phyloP scores from a whole-genome alignment of 2,113 vertebrate genomes.

The Leuciscus idus region DNA sequence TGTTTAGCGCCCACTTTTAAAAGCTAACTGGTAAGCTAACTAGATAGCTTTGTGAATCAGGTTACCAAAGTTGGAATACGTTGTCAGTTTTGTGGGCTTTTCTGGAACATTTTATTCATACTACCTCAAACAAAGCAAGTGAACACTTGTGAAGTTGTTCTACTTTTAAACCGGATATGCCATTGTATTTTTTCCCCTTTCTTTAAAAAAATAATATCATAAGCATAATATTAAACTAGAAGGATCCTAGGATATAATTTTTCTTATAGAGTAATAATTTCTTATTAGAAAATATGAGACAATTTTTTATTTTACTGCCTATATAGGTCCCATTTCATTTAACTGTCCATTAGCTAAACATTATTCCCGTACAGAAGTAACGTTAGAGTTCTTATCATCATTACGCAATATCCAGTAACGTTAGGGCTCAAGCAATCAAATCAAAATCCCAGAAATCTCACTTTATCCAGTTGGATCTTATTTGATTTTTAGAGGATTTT shows the following conservation, averaged over 20 bases:
- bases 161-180: not conserved
- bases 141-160: not conserved
- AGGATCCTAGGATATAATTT: not conserved
- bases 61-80: not conserved
- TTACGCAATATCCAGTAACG: not conserved
- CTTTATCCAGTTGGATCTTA: not conserved
- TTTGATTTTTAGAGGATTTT: not conserved
- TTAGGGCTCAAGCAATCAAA: not conserved
- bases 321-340: not conserved
- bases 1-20: not conserved
- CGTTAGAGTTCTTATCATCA: not conserved
- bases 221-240: not conserved
- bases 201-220: too few species aligned
- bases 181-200: not conserved
- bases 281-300: too few species aligned
- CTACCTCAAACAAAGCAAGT: not conserved
- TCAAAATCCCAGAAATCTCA: not conserved
- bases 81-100: not conserved
- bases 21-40: constrained; percentile 18
- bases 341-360: not conserved
- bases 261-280: not conserved
- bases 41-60: not conserved
- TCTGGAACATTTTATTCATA: not conserved
- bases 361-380: not conserved
- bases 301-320: too few species aligned